Evolutionary conservation across 2,888 invertebrate species (phyloP), one percentile per base, ranked within the genome.

Genomic region (Bellardia bayeri): DNA sequence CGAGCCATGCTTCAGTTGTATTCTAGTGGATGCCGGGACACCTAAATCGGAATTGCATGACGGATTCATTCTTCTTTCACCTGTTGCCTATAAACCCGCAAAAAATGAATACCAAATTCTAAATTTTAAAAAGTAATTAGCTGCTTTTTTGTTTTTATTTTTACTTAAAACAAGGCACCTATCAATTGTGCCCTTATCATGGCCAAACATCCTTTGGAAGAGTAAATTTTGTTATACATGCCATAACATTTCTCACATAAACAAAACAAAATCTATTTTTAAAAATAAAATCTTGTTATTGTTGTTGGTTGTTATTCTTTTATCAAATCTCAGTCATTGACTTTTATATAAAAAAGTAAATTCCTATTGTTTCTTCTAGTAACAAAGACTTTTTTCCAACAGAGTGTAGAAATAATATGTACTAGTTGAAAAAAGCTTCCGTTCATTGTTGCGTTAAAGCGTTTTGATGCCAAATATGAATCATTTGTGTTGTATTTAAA

Each of bases 271-370:
- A 13, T 58, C 11, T 64, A 64, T 64, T 42, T 64, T 64, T 64
- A 16, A 16, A 66, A 16, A 23, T 23, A 9, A 4, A 42, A 42
- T 40, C 42, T 66, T 42, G 23, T 23, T 40, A 61, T 51, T 51
- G 30, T 51, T 75, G 2, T 23, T 42, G n/a, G 64, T 61, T 79
- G 30, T 74, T 79, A 33, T 74, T 61, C 33, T 72, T 79, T 85
- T 78, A 85, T 85, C 85, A 85, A 45, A 80, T 49, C 49, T 5
- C 63, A 81, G 80, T 69, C 80, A 81, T 85, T 80, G 80, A 85
- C 80, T 69, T 85, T 75, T 56, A 54, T 69, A 83, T 56, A 56
- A 63, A 71, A 63, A 76, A 68, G 45, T 42, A 66, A 69, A 72
- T 71, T 56, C 30, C 68, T 71, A 81, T 80, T 74, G 54, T 85